A percentile compares a stretch with the other conserved stretches of the same genome.
phyloP scores from a whole-genome alignment of 2,113 vertebrate species.

The Ceyx cyanopectus region DNA sequence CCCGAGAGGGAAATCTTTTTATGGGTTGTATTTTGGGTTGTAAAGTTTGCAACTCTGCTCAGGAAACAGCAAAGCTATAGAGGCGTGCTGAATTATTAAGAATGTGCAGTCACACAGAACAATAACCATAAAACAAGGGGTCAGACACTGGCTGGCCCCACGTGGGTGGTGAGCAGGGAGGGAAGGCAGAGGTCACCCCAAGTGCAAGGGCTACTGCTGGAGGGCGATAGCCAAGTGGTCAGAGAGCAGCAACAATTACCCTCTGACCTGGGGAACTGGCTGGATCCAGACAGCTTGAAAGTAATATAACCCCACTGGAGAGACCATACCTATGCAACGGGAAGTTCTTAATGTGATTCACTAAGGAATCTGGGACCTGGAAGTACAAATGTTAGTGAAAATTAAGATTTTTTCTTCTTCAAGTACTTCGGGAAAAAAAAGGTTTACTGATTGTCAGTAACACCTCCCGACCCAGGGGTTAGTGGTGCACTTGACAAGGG shows the following conservation, averaged over 20 bases:
- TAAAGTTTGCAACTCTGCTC: neutral
- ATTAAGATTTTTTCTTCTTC: neutral
- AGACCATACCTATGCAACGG: neutral
- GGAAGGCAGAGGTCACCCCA: neutral
- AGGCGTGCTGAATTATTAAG: neutral
- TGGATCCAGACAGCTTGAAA: neutral
- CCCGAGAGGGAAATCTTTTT: constrained; percentile 21
- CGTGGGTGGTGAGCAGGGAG: neutral
- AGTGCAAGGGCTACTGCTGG: neutral
- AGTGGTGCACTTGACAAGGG: neutral
- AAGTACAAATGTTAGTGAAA: neutral
- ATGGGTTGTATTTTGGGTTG: neutral
- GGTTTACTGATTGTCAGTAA: neutral
- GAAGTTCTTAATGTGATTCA: neutral
- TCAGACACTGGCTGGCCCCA: constrained; percentile 5
- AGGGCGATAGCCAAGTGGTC: neutral
- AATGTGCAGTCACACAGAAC: constrained; percentile 39
- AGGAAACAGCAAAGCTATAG: neutral
- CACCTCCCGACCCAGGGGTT: neutral
- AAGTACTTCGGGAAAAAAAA: neutral
- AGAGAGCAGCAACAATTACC: neutral
- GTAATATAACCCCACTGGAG: neutral
- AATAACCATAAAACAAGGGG: constrained; percentile 15
- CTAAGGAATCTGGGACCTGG: neutral
- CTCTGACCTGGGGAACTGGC: neutral